A percentile compares a stretch with the other conserved stretches of the same genome.
Conservation (phyloP, 2,797 vertebrate genomes). For the Parambassis ranga region DNA sequence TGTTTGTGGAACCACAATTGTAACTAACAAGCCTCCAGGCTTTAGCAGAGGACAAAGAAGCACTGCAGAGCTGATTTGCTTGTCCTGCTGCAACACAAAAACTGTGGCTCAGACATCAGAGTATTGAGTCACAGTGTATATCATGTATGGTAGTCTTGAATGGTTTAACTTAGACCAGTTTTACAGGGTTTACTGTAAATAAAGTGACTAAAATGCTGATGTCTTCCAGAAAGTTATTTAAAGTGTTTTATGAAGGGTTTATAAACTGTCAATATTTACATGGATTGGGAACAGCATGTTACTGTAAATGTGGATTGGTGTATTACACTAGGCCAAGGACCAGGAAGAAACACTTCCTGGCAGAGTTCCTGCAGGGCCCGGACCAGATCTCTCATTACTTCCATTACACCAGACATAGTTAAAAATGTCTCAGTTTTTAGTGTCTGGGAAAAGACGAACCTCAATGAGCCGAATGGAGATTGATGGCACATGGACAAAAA, state of each 20-base stretch:
- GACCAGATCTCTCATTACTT: too few relatives aligned
- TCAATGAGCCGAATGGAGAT: background rate
- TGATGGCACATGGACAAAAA: conserved; percentile 29
- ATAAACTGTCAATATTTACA: background rate
- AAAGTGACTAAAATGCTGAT: too few relatives aligned
- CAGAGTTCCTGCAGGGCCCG: conserved; percentile 11
- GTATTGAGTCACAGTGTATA: background rate
- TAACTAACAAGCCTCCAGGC: background rate
- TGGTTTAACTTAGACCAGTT: background rate
- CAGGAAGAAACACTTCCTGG: conserved; percentile 12
- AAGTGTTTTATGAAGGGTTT: conserved; percentile 19
- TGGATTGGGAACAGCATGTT: conserved; percentile 16
- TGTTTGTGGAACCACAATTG: background rate
- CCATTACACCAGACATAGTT: background rate
- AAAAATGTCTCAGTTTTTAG: conserved; percentile 17
- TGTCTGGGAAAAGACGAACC: conserved; percentile 3
- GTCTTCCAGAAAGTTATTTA: background rate
- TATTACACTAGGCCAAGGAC: conserved; percentile 8
- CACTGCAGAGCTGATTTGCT: conserved; percentile 1
- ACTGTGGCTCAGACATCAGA: background rate
- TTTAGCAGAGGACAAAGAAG: background rate
- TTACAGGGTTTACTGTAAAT: background rate
- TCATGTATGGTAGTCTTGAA: background rate
- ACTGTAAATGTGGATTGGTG: conserved; percentile 2
- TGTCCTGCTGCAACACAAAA: background rate